phyloP scores from a whole-genome alignment of 2,888 invertebrate genomes.

The Ectemnius cavifrons region DNA sequence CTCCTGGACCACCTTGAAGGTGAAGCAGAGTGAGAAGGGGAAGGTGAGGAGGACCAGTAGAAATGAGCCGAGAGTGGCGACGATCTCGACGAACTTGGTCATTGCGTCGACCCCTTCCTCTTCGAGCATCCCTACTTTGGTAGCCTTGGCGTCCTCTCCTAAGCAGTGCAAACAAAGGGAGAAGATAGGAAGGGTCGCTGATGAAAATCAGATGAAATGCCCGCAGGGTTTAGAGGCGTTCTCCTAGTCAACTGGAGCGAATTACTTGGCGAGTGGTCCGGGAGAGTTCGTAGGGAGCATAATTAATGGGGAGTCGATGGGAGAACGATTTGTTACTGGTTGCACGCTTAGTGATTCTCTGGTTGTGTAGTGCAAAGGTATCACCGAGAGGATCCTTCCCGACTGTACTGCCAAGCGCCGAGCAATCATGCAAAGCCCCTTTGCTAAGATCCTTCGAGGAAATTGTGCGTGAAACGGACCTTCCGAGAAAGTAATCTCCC shows the following conservation, averaged over 20 bases:
- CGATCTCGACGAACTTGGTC: constrained; percentile 86
- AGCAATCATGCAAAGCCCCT: constrained; percentile 59
- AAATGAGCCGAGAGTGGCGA: constrained; percentile 86
- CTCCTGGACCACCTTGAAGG: constrained; percentile 93
- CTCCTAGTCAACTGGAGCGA: neutral
- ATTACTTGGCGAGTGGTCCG: neutral
- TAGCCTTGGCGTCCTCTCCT: constrained; percentile 8
- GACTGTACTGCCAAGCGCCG: constrained; percentile 29
- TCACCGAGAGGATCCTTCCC: constrained; percentile 36
- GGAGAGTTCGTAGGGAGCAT: neutral
- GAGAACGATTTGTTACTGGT: constrained; percentile 33
- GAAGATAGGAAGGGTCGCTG: neutral
- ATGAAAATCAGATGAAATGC: neutral
- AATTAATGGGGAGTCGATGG: constrained; percentile 37
- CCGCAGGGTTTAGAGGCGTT: too few species aligned
- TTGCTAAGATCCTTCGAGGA: constrained; percentile 47
- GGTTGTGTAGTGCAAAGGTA: constrained; percentile 16
- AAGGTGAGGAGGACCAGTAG: constrained; percentile 87
- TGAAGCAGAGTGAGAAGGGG: constrained; percentile 90
- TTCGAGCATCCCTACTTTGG: constrained; percentile 1
- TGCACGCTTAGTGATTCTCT: constrained; percentile 19
- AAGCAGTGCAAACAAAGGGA: neutral
- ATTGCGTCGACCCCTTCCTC: constrained; percentile 67
- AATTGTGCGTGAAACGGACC: constrained; percentile 63
- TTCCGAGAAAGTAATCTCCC: constrained; percentile 56